phyloP scores from a whole-genome alignment of 2,888 invertebrate species.

The Scaptomyza parva region DNA sequence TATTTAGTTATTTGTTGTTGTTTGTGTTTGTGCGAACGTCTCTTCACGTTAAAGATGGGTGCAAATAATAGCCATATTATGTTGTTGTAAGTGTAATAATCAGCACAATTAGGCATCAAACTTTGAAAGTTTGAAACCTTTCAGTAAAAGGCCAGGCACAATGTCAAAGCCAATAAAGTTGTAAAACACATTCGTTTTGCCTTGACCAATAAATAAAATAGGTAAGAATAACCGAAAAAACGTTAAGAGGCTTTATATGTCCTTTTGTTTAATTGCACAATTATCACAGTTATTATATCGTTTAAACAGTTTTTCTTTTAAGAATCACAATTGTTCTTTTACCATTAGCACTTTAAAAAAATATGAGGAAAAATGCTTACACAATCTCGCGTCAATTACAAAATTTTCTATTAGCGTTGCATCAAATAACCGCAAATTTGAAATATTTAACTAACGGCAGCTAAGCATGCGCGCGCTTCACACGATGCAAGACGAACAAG shows the following conservation, averaged over 20 bases:
- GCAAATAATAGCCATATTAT: conserved; percentile 45
- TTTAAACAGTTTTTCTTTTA: not conserved
- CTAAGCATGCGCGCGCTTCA: conserved; percentile 55
- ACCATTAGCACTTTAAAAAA: not conserved
- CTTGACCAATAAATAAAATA: conserved; percentile 30
- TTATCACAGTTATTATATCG: not conserved
- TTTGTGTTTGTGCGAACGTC: conserved; percentile 16
- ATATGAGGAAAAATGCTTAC: conserved; percentile 42
- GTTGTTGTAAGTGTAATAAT: conserved; percentile 35
- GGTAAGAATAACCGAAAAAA: not conserved
- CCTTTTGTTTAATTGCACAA: not conserved
- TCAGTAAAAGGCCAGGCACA: conserved; percentile 30
- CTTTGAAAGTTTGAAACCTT: conserved; percentile 41
- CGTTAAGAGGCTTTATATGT: not conserved
- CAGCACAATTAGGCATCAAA: conserved; percentile 52
- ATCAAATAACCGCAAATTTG: conserved; percentile 55
- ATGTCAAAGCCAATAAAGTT: conserved; percentile 14
- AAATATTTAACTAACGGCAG: conserved; percentile 59
- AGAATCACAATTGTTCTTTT: not conserved
- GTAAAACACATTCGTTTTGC: conserved; percentile 31
- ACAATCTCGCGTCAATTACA: conserved; percentile 46
- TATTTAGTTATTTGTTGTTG: conserved; percentile 29
- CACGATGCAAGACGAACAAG: conserved; percentile 44
- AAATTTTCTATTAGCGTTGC: conserved; percentile 24
- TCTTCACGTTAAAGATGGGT: conserved; percentile 9